A percentile compares a stretch with the other conserved stretches of the same genome.
These are phyloP conservation scores for Phortica variegata DNA, from an alignment of 1,140 invertebrate genomes.

Conservation along the genomic window DNA sequence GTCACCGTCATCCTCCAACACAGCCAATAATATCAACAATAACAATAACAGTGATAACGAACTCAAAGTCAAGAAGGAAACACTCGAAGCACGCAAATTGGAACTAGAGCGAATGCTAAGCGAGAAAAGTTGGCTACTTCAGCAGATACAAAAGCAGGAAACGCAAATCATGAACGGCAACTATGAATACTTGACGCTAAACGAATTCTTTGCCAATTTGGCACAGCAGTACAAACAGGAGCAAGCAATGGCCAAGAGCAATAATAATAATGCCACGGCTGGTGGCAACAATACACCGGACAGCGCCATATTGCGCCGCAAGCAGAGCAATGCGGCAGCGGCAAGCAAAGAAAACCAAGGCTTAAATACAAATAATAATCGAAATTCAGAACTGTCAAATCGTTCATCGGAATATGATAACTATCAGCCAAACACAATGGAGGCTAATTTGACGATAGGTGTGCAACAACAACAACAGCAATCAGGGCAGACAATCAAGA, in stretches of 20 bases:
- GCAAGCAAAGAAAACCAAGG: conserved; percentile 7
- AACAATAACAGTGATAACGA: conserved; percentile 37
- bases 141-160: conserved; percentile 53
- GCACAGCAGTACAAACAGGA: conserved; percentile 49
- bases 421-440: conserved; percentile 32
- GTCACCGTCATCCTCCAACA: neutral
- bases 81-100: conserved; percentile 39
- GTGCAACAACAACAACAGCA: conserved; percentile 41
- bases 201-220: conserved; percentile 45
- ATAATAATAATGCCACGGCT: neutral
- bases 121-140: conserved; percentile 49
- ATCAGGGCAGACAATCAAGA: conserved; percentile 35
- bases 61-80: conserved; percentile 34
- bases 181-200: conserved; percentile 47
- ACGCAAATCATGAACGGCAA: conserved; percentile 47
- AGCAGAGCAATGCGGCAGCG: conserved; percentile 30
- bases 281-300: neutral
- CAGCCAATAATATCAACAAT: conserved; percentile 31
- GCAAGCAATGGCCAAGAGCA: conserved; percentile 25
- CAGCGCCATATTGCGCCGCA: conserved; percentile 28
- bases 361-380: conserved; percentile 31
- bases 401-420: conserved; percentile 52
- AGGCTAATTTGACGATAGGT: conserved; percentile 41
- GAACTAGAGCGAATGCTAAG: conserved; percentile 39
- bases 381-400: conserved; percentile 47